phyloP scores from a whole-genome alignment of 2,888 invertebrate genomes.

The Xestoiulus laeticollis region DNA sequence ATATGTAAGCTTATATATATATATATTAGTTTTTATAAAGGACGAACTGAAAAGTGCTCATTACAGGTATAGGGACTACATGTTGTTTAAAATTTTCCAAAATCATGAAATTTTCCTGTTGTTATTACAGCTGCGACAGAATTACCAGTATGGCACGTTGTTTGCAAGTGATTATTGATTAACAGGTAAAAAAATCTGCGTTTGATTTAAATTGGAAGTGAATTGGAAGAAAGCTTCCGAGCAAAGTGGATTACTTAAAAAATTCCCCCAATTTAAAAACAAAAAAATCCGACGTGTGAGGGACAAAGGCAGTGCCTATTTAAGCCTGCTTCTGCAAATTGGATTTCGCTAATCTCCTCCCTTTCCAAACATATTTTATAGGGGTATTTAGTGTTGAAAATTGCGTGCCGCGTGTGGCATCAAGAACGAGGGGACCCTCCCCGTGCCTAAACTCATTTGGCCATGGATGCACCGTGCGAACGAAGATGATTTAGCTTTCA shows the following conservation, averaged over 20 bases:
- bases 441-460: neutral
- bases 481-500: neutral
- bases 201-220: neutral
- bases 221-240: neutral
- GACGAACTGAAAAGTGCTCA: no score
- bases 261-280: neutral
- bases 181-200: neutral
- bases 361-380: neutral
- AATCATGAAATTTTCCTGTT: neutral
- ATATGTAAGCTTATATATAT: no score
- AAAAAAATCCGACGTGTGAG: neutral
- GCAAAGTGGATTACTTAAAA: neutral
- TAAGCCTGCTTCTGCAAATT: conserved; percentile 6
- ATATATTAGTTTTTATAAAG: no score
- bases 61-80: no score
- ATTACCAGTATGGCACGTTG: neutral
- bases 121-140: neutral
- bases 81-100: no score
- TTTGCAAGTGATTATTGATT: neutral
- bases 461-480: neutral
- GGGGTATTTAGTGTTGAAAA: conserved; percentile 9
- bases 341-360: conserved; percentile 26
- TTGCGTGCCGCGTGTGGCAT: neutral
- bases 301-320: conserved; percentile 16
- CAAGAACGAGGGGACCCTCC: neutral